These are phyloP conservation scores for Junonia oenone DNA, from an alignment of 2,888 invertebrate genomes.

Conservation along the genomic window DNA sequence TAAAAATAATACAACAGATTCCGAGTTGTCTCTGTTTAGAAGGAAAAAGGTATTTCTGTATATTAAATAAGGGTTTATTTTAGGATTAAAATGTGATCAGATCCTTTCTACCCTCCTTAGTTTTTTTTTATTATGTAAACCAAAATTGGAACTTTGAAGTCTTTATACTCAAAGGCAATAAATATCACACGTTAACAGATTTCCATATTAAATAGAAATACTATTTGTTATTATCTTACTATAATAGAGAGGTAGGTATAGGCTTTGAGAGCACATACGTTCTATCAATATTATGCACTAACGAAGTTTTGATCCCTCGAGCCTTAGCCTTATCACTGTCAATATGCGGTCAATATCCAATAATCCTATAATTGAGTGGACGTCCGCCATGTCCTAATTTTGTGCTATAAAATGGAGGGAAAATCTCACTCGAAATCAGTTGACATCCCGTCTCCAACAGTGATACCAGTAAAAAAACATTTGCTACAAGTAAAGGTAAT, in stretches of 20 bases:
- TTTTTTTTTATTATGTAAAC: too few relatives aligned
- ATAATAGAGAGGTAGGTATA: not conserved
- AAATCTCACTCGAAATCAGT: conserved; percentile 52
- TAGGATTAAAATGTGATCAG: too few relatives aligned
- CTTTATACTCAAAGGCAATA: too few relatives aligned
- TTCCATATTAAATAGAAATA: too few relatives aligned
- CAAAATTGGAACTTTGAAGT: too few relatives aligned
- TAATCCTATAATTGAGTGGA: conserved; percentile 69
- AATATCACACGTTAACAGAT: too few relatives aligned
- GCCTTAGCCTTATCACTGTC: conserved; percentile 43
- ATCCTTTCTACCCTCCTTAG: too few relatives aligned
- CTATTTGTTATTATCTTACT: not conserved
- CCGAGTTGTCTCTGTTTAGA: too few relatives aligned
- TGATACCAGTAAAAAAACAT: conserved; percentile 44
- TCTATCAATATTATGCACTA: conserved; percentile 42
- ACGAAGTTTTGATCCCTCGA: conserved; percentile 62
- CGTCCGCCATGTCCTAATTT: conserved; percentile 39
- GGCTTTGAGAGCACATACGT: not conserved
- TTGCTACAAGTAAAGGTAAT: conserved; percentile 37
- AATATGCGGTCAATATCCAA: conserved; percentile 64
- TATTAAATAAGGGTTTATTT: too few relatives aligned
- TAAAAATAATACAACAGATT: too few relatives aligned
- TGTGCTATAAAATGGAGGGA: conserved; percentile 58
- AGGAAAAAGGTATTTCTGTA: too few relatives aligned
- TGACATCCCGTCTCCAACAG: conserved; percentile 42